Evolutionary conservation across 2,888 invertebrate species (phyloP).

Genomic region (Pristionchus mayeri): DNA sequence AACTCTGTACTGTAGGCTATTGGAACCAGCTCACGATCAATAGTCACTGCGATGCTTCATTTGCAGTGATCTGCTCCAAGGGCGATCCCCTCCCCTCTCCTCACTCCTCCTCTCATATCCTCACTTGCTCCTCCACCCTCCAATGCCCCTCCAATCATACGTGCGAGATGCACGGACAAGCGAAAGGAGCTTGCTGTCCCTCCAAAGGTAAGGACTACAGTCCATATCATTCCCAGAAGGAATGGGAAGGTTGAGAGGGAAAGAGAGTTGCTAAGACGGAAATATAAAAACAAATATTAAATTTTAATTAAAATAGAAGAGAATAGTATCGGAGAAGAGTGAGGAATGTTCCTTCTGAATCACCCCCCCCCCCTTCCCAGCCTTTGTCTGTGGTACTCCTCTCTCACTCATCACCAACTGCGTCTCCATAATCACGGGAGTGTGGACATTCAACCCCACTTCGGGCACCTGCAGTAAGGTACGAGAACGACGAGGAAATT

Average conservation of each 20-base stretch:
- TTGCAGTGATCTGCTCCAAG: conserved; percentile 35
- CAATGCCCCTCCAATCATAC: conserved; percentile 44
- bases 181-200: conserved; percentile 47
- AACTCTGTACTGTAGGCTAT: background rate
- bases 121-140: background rate
- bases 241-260: too few species aligned
- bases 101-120: conserved; percentile 19
- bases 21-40: background rate
- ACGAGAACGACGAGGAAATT: background rate
- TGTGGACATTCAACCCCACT: conserved; percentile 31
- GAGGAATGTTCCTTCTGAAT: too few species aligned
- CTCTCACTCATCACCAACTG: background rate
- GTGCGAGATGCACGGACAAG: conserved; percentile 26
- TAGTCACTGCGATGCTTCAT: background rate
- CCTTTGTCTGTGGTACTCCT: conserved; percentile 19
- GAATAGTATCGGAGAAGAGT: too few species aligned
- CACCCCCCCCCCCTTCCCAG: background rate
- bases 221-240: too few species aligned
- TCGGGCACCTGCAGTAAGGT: conserved; percentile 22
- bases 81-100: conserved; percentile 40
- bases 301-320: too few species aligned
- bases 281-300: too few species aligned
- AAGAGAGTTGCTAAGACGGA: too few species aligned
- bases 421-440: background rate
- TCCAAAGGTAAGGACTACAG: conserved; percentile 27